Evolutionary conservation across 2,113 vertebrate species (phyloP), one percentile per base, ranked within the genome.

Genomic region (Protobothrops mucrosquamatus): DNA sequence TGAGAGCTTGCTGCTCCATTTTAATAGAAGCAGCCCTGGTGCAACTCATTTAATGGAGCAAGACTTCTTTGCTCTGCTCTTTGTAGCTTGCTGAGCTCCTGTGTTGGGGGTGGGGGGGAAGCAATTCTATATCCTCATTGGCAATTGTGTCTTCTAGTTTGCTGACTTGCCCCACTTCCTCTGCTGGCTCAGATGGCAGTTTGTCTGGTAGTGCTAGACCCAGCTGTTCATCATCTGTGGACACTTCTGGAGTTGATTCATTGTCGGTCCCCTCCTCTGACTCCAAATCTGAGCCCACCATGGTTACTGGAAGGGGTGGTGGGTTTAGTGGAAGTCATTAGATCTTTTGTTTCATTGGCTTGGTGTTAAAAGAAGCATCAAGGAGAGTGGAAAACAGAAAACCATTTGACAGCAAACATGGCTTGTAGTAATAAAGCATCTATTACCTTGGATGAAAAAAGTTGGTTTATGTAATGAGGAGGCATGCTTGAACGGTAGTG

Each of bases 91-190:
- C 12, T n/a, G 29, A 64, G 29, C 11, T 64, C 61, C n/a, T 64
- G 29, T 64, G 29, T 64, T 64, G 11, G 4, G 0, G 61, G 29
- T 4, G 0, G 1, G 11, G 59, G n/a, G 22, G 22, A 0, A n/a
- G 29, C 29, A 64, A 64, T 64, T 64, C 61, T 64, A 4, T n/a
- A 64, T 12, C 29, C 61, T n/a, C 29, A n/a, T 64, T 3, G 26
- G 61, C 61, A 61, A 11, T 61, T 61, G 61, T 29, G 29, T 69
- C 29, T 69, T 34, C 29, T 69, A 14, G 64, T 15, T 69, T 69
- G 29, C 64, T 69, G 29, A 69, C 5, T 18, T 69, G 64, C 64
- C 64, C 12, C 29, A n/a, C 29, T 69, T 69, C 64, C 29, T 69
- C 64, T n/a, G 29, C 64, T 34, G 14, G 64, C 4, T 69, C 14